These are phyloP conservation scores for Peromyscus leucopus DNA, from an alignment of 2,113 vertebrate species.

Conservation along the genomic window DNA sequence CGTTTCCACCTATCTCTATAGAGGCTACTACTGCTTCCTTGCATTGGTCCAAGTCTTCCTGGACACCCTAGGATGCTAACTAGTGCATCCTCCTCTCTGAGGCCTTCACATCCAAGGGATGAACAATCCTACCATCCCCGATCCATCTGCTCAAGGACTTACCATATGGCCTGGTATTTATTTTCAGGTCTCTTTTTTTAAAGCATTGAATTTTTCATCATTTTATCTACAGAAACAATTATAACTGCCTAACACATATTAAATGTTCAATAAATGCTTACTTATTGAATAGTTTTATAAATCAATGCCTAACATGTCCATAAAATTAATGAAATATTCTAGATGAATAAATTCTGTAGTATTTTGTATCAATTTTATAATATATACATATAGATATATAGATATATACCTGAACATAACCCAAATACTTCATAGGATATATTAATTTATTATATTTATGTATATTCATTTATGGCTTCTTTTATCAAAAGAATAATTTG, in stretches of 20 bases:
- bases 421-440: not conserved
- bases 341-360: not conserved
- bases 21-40: not conserved
- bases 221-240: conserved; percentile 6
- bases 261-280: conserved; percentile 25
- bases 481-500: conserved; percentile 15
- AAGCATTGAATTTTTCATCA: not conserved
- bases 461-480: conserved; percentile 13
- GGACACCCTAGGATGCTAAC: not conserved
- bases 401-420: not conserved
- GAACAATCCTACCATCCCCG: not conserved
- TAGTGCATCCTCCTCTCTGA: not conserved
- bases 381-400: not conserved
- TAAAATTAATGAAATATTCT: conserved; percentile 24
- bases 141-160: not conserved
- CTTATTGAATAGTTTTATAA: not conserved
- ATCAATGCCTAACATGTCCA: not conserved
- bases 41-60: not conserved
- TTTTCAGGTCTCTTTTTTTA: not conserved
- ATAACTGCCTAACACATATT: not conserved
- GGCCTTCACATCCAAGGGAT: not conserved
- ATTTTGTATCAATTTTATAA: conserved; percentile 12
- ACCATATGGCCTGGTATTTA: not conserved
- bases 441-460: not conserved
- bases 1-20: not conserved